A percentile compares a stretch with the other conserved stretches of the same genome.
phyloP scores from a whole-genome alignment of 2,797 vertebrate genomes.

The Garrulus glandarius region DNA sequence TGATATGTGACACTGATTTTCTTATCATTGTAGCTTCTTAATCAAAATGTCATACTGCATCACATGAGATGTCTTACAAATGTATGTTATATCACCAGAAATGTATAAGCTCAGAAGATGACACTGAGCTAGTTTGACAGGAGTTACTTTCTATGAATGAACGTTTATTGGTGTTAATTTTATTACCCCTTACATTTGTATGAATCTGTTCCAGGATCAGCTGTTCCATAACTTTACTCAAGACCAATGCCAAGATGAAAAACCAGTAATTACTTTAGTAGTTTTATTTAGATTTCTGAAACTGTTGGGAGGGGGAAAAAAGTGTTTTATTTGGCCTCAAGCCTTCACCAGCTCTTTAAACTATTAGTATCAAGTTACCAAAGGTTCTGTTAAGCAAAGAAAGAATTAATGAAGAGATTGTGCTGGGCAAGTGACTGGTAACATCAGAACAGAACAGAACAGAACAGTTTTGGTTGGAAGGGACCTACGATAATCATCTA shows the following conservation, averaged over 20 bases:
- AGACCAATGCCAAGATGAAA: not conserved
- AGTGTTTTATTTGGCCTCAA: not conserved
- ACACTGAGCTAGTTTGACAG: not conserved
- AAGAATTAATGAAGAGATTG: not conserved
- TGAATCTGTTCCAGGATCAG: not conserved
- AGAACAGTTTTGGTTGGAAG: not conserved
- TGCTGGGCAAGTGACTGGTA: not conserved
- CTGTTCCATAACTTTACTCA: not conserved
- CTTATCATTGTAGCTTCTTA: not conserved
- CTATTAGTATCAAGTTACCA: not conserved
- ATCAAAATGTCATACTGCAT: not conserved
- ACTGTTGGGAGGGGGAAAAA: fast-evolving
- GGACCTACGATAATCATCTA: fast-evolving
- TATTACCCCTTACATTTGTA: not conserved
- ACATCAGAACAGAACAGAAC: fast-evolving
- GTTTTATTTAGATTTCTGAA: not conserved
- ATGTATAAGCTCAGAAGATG: not conserved
- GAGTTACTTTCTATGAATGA: not conserved
- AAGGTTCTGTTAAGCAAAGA: not conserved
- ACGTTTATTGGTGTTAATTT: not conserved
- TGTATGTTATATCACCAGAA: not conserved
- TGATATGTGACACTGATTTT: not conserved
- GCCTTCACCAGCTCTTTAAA: not conserved
- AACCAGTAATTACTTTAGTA: not conserved
- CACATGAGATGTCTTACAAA: not conserved